These are phyloP conservation scores for Heteronetta atricapilla DNA, from an alignment of 2,113 vertebrate genomes.

Conservation along the genomic window DNA sequence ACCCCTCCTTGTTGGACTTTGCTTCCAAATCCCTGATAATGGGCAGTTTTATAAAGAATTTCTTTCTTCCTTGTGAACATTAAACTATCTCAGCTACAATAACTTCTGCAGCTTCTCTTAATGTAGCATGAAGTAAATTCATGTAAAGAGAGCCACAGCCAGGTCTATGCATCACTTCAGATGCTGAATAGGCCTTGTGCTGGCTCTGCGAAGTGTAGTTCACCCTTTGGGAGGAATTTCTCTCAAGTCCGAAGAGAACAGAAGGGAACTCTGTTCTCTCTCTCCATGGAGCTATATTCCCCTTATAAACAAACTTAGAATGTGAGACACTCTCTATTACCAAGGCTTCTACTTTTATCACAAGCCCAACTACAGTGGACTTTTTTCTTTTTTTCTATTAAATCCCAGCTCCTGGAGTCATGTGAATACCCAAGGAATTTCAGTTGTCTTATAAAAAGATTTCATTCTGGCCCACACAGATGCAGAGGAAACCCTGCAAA, in stretches of 20 bases:
- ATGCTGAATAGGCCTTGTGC: slow-evolving; percentile 44
- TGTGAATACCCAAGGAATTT: slow-evolving; percentile 57
- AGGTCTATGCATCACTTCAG: slow-evolving; percentile 40
- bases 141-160: not conserved
- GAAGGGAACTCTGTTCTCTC: slow-evolving; percentile 53
- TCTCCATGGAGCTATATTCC: slow-evolving; percentile 18
- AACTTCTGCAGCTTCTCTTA: slow-evolving; percentile 44
- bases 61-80: not conserved
- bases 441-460: slow-evolving; percentile 48
- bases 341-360: slow-evolving; percentile 57
- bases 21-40: not conserved
- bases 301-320: slow-evolving; percentile 66
- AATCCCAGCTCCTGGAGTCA: slow-evolving; percentile 34
- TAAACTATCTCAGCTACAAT: slow-evolving; percentile 12
- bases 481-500: slow-evolving; percentile 55
- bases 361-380: slow-evolving; percentile 39
- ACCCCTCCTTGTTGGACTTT: not conserved
- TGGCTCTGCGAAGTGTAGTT: slow-evolving; percentile 1
- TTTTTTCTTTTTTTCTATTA: not conserved
- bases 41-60: not conserved
- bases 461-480: slow-evolving; percentile 62
- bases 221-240: slow-evolving; percentile 38
- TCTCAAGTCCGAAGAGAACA: slow-evolving; percentile 49
- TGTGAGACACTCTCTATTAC: slow-evolving; percentile 41
- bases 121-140: slow-evolving; percentile 24